Evolutionary conservation across 2,888 invertebrate genomes (phyloP), one percentile per base, ranked within the genome.

Genomic region (Serrognathus titanus): DNA sequence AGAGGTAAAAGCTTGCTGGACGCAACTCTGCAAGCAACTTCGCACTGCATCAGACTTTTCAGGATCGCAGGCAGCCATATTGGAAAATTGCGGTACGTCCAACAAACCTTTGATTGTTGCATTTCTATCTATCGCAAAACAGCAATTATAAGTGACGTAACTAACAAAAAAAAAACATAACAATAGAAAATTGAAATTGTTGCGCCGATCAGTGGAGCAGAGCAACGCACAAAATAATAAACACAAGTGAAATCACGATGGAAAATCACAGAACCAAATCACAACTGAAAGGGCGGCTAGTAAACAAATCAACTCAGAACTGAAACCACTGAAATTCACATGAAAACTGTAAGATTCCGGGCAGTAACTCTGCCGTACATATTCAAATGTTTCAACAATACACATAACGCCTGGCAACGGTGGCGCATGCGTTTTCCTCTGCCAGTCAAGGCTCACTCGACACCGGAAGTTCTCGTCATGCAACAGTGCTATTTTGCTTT

Each of bases 371-470:
- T 73, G 73, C 73, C 75, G 73, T 72, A 72, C 71, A 70, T 71
- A 75, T 75, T 75, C 75, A 74, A 77, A 75, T 74, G 74, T 73
- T 72, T 72, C 71, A 73, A 74, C 73, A 73, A 74, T 74, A 68
- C 71, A 70, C 66, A 70, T 70, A 72, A 75, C 71, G 71, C 72
- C 69, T 72, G 72, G 73, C 72, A 75, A 73, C 74, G 71, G 66
- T 61, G 66, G 68, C 74, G 75, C 75, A 72, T 68, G 75, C 75
- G 75, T 64, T 65, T 61, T 46, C 62, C 48, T 60, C 68, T 63
- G 64, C 67, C 69, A 69, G 69, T 71, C 73, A 74, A 74, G 73
- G 74, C 71, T 72, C 65, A 66, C 67, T 69, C 69, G 66, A 69
- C 68, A 68, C 74, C 74, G 76, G 76, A 76, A 76, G 71, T 69